Evolutionary conservation across 1,140 invertebrate genomes (phyloP).

Genomic region (Orius insidiosus): DNA sequence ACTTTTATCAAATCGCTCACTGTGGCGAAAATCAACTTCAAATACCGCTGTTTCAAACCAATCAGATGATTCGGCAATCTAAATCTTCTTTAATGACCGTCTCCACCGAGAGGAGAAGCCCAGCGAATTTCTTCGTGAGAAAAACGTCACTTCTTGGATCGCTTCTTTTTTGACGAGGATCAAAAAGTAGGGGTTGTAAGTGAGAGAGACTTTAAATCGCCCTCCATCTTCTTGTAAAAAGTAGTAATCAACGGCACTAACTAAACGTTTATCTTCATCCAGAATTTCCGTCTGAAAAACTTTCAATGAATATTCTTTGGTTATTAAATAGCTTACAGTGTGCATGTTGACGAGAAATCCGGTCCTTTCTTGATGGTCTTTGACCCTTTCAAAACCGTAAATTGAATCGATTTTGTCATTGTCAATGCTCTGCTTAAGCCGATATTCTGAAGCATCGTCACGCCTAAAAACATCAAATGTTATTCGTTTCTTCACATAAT

Average conservation of each 20-base stretch:
- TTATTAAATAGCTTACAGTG: slow-evolving; percentile 37
- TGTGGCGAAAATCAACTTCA: slow-evolving; percentile 84
- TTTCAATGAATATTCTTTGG: slow-evolving; percentile 5
- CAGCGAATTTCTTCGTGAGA: slow-evolving; percentile 74
- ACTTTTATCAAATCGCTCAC: slow-evolving; percentile 80
- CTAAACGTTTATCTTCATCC: slow-evolving; percentile 81
- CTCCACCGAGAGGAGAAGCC: slow-evolving; percentile 62
- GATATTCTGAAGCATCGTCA: slow-evolving; percentile 52
- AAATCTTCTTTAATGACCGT: slow-evolving; percentile 85
- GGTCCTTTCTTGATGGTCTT: slow-evolving; percentile 62
- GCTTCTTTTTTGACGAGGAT: slow-evolving; percentile 61
- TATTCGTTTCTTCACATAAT: slow-evolving; percentile 3
- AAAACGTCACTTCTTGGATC: slow-evolving; percentile 79
- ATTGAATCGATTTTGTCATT: slow-evolving; percentile 79
- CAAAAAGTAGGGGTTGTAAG: slow-evolving; percentile 88
- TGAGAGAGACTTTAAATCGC: slow-evolving; percentile 84
- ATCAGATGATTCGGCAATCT: slow-evolving; percentile 89
- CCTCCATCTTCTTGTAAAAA: slow-evolving; percentile 93
- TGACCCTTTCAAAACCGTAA: slow-evolving; percentile 82
- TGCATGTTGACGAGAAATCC: slow-evolving; percentile 98
- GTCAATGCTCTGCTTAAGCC: slow-evolving; percentile 50
- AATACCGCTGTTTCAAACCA: slow-evolving; percentile 76
- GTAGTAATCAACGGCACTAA: slow-evolving; percentile 92
- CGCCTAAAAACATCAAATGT: slow-evolving; percentile 25
- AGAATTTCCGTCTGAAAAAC: slow-evolving; percentile 80